Percentiles rank a stretch among this genome's conserved stretches.
Conservation (phyloP, 2,113 vertebrate genomes). For the Petroica traversi region DNA sequence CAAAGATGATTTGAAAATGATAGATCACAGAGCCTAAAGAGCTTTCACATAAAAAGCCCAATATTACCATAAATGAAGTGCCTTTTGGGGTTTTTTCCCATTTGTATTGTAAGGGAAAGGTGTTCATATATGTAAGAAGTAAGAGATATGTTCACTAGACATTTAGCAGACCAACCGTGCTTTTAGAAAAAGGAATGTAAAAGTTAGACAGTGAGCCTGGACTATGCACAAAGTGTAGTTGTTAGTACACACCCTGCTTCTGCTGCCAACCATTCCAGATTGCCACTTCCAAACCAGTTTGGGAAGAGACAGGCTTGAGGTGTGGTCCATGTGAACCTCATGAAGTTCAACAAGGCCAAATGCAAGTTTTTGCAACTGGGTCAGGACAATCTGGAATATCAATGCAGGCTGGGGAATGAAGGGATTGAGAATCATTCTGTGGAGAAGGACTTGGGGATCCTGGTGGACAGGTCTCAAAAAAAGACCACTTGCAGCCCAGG, state of each 20-base stretch:
- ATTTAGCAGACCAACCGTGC: not conserved
- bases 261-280: not conserved
- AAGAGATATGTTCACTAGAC: not conserved
- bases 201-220: not conserved
- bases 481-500: not conserved
- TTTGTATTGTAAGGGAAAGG: not conserved
- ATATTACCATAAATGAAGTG: not conserved
- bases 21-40: not conserved
- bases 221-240: not conserved
- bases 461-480: not conserved
- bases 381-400: not conserved
- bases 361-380: not conserved
- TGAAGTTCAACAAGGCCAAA: not conserved
- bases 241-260: not conserved
- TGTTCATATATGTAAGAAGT: not conserved
- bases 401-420: not conserved
- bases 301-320: not conserved
- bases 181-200: not conserved
- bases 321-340: not conserved
- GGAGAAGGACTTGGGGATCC: not conserved
- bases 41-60: not conserved
- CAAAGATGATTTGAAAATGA: not conserved
- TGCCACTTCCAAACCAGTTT: not conserved
- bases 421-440: not conserved
- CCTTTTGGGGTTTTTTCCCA: not conserved